Evolutionary conservation across 1,140 invertebrate genomes (phyloP).

Genomic region (Steinernema feltiae): DNA sequence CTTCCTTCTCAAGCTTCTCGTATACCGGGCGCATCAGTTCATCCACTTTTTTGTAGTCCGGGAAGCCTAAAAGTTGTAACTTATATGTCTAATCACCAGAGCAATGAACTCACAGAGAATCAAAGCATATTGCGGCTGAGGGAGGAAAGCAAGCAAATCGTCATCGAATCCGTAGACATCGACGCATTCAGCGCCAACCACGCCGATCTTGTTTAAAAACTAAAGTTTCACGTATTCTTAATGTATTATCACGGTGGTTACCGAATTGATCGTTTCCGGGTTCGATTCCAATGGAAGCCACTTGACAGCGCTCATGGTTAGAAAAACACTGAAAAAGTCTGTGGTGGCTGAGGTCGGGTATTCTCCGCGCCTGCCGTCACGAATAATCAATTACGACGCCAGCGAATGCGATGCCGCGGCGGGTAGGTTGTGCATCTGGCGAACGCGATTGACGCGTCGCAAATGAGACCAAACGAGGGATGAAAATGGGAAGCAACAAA

Average conservation of each 20-base stretch:
- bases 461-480: not conserved
- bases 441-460: not conserved
- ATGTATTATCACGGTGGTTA: not conserved
- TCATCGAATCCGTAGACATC: constrained; percentile 36
- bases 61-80: constrained; percentile 13
- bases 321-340: not conserved
- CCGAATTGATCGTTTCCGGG: constrained; percentile 34
- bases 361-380: not conserved
- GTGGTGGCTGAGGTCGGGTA: not conserved
- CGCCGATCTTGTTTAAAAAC: constrained; percentile 34
- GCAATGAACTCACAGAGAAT: constrained; percentile 29
- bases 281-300: constrained; percentile 36
- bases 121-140: constrained; percentile 27
- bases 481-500: too few relatives aligned
- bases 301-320: not conserved
- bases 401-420: not conserved
- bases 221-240: not conserved
- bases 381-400: not conserved
- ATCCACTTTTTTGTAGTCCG: constrained; percentile 9
- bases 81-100: not conserved
- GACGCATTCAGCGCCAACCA: constrained; percentile 18
- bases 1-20: constrained; percentile 24
- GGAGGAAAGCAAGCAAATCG: constrained; percentile 30
- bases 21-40: constrained; percentile 30
- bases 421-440: not conserved